Conservation (phyloP, 2,113 vertebrate genomes). For the Sakesphorus luctuosus region DNA sequence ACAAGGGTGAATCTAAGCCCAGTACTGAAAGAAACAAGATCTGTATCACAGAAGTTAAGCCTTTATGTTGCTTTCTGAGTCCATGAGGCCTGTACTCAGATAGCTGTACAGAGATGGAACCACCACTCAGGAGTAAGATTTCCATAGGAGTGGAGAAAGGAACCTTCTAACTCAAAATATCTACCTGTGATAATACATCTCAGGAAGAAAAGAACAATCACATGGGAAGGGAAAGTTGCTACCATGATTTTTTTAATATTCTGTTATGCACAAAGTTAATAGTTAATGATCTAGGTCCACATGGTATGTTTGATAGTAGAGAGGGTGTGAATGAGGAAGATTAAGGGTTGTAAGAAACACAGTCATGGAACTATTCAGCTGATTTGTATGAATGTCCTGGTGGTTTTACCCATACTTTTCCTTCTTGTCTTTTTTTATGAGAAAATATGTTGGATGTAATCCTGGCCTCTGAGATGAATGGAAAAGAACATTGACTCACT, state of each 20-base stretch:
- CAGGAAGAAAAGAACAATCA: not conserved
- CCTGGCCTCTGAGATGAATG: slow-evolving; percentile 54
- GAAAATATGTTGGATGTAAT: slow-evolving; percentile 42
- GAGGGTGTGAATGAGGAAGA: not conserved
- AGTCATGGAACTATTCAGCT: not conserved
- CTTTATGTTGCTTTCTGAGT: not conserved
- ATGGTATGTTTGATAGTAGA: not conserved
- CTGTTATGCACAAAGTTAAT: not conserved
- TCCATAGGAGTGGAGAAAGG: not conserved
- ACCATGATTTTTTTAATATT: not conserved
- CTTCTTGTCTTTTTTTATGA: not conserved
- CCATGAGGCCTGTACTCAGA: not conserved
- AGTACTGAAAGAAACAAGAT: not conserved
- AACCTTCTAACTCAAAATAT: not conserved
- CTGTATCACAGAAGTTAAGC: not conserved
- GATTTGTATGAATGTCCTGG: slow-evolving; percentile 9
- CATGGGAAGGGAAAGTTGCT: not conserved
- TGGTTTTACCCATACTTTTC: slow-evolving; percentile 13
- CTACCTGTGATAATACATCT: not conserved
- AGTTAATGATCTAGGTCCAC: not conserved
- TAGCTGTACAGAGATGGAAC: not conserved
- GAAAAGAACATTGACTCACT: slow-evolving; percentile 64
- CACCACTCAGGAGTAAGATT: not conserved
- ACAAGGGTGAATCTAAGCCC: not conserved
- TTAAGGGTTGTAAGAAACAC: slow-evolving; percentile 36